These are phyloP conservation scores for Stomatorhinus ivindoensis DNA, from an alignment of 2,113 vertebrate species.

Conservation along the genomic window DNA sequence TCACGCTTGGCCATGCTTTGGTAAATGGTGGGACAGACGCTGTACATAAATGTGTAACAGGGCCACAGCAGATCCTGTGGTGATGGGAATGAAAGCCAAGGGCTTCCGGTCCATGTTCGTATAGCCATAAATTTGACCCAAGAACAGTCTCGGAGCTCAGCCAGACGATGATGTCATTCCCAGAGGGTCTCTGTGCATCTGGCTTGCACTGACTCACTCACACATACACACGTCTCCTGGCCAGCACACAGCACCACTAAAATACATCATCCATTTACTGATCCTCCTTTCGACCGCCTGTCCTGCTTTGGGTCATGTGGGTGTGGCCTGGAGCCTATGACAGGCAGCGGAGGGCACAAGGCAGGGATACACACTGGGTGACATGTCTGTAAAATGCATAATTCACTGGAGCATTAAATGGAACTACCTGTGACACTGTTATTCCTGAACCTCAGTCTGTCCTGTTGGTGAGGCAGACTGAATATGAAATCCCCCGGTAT, in stretches of 20 bases:
- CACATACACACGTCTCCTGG: neutral
- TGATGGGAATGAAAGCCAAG: neutral
- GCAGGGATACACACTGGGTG: neutral
- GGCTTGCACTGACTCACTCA: neutral
- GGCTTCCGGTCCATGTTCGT: neutral
- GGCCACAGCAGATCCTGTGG: neutral
- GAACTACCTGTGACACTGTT: neutral
- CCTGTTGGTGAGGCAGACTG: neutral
- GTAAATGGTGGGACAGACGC: neutral
- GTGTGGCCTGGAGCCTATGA: neutral
- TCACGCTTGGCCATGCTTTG: neutral
- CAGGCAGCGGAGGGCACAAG: neutral
- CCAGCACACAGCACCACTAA: neutral
- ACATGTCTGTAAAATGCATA: neutral
- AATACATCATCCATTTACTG: neutral
- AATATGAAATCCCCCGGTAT: neutral
- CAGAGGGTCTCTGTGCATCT: conserved; percentile 10
- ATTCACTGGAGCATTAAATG: neutral
- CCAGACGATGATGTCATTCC: conserved; percentile 27
- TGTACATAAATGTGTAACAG: neutral
- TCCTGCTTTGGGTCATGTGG: neutral
- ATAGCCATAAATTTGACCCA: neutral
- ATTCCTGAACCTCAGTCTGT: neutral
- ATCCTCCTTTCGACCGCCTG: neutral
- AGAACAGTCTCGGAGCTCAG: conserved; percentile 10